phyloP scores from a whole-genome alignment of 2,113 vertebrate species.

The Todiramphus chloris region DNA sequence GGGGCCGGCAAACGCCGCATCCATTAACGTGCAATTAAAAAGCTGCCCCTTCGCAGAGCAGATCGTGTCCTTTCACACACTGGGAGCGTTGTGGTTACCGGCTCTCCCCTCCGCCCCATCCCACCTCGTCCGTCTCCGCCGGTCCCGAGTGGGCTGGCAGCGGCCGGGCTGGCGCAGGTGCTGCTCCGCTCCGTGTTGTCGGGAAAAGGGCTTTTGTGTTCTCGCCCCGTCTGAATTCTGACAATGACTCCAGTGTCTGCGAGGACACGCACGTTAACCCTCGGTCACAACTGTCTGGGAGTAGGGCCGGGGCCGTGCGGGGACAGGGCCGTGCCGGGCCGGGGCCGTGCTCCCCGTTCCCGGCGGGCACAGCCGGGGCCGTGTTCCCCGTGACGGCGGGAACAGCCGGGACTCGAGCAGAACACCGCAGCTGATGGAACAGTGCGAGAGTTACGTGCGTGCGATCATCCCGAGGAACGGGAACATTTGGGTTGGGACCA shows the following conservation, averaged over 20 bases:
- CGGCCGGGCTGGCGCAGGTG: neutral
- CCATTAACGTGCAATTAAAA: neutral
- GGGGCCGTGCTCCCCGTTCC: neutral
- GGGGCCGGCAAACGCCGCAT: too few species aligned
- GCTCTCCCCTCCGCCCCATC: neutral
- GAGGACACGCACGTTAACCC: neutral
- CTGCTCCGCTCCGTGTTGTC: neutral
- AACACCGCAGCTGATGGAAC: neutral
- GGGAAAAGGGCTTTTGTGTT: neutral
- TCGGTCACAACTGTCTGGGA: neutral
- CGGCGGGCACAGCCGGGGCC: neutral
- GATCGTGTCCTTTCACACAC: neutral
- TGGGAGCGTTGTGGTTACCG: neutral
- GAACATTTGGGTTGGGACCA: neutral
- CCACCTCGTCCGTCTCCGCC: neutral
- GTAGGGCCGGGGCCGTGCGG: neutral
- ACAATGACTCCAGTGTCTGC: constrained; percentile 9
- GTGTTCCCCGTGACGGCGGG: neutral
- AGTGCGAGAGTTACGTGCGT: neutral
- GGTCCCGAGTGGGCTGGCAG: neutral
- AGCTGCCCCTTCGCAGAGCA: neutral
- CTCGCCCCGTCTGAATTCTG: neutral
- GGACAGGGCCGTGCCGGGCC: neutral
- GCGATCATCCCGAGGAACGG: neutral
- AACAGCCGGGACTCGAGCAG: neutral